Conservation (phyloP, 2,797 vertebrate genomes). For the Enteromius radiatus region DNA sequence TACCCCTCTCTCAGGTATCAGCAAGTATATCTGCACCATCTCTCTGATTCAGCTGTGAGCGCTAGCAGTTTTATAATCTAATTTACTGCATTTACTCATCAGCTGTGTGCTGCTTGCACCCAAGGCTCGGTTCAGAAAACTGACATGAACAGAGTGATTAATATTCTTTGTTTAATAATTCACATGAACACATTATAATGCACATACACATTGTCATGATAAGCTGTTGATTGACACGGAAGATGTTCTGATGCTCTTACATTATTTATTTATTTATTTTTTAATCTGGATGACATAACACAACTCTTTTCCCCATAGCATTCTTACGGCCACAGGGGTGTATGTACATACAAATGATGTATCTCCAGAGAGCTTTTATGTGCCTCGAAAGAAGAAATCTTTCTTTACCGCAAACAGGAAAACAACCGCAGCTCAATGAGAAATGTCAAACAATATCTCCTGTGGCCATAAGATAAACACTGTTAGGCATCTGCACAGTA, state of each 20-base stretch:
- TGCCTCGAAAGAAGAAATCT: slow-evolving; percentile 47
- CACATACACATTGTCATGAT: not conserved
- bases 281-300: slow-evolving; percentile 29
- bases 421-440: slow-evolving; percentile 49
- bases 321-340: slow-evolving; percentile 40
- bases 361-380: slow-evolving; percentile 52
- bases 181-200: too few relatives aligned
- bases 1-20: slow-evolving; percentile 59
- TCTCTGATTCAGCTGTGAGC: slow-evolving; percentile 51
- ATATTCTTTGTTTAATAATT: slow-evolving; percentile 1
- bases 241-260: not conserved
- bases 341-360: slow-evolving; percentile 49
- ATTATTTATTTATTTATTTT: not conserved
- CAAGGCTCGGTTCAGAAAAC: not conserved
- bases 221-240: not conserved
- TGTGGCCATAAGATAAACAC: slow-evolving; percentile 30
- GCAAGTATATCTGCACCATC: slow-evolving; percentile 49
- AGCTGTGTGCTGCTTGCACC: not conserved
- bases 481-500: not conserved
- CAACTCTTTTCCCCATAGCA: slow-evolving; percentile 35
- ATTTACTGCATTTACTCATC: slow-evolving; percentile 10
- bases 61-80: slow-evolving; percentile 29
- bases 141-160: not conserved
- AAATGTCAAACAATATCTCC: slow-evolving; percentile 13
- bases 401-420: slow-evolving; percentile 54